These are phyloP conservation scores for Mycalesis mineus DNA, from an alignment of 2,888 invertebrate genomes.

Conservation along the genomic window DNA sequence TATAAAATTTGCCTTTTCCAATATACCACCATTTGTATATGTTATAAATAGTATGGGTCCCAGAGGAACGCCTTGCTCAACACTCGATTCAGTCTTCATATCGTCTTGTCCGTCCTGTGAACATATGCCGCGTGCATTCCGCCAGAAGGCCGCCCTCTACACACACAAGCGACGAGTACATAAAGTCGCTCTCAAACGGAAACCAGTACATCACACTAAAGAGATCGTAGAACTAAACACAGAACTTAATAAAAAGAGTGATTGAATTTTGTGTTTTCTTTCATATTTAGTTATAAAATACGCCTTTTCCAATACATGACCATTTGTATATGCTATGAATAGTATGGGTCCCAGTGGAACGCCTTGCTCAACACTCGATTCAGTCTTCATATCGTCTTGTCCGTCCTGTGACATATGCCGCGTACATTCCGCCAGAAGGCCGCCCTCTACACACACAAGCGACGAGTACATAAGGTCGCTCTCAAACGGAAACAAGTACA, in stretches of 20 bases:
- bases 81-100: no score
- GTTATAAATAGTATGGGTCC: not conserved
- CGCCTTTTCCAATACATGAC: not conserved
- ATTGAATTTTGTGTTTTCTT: not conserved
- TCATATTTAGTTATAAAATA: not conserved
- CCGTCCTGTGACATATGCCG: constrained; percentile 50
- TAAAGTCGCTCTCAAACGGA: constrained; percentile 32
- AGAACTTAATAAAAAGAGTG: not conserved
- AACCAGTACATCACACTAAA: not conserved
- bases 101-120: constrained; percentile 55
- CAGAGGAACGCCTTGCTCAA: not conserved
- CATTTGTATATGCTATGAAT: not conserved
- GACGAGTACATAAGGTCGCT: constrained; percentile 44
- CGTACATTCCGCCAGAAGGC: constrained; percentile 52
- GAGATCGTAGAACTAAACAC: not conserved
- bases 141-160: constrained; percentile 50
- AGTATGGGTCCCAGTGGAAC: not conserved
- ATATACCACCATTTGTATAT: not conserved
- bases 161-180: constrained; percentile 50
- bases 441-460: constrained; percentile 47
- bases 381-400: no score
- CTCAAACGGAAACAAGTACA: constrained; percentile 12
- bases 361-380: no score
- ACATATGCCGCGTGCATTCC: constrained; percentile 50
- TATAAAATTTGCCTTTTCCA: not conserved